A percentile compares a stretch with the other conserved stretches of the same genome.
phyloP scores from a whole-genome alignment of 2,113 vertebrate genomes.

The Urocolius indicus region DNA sequence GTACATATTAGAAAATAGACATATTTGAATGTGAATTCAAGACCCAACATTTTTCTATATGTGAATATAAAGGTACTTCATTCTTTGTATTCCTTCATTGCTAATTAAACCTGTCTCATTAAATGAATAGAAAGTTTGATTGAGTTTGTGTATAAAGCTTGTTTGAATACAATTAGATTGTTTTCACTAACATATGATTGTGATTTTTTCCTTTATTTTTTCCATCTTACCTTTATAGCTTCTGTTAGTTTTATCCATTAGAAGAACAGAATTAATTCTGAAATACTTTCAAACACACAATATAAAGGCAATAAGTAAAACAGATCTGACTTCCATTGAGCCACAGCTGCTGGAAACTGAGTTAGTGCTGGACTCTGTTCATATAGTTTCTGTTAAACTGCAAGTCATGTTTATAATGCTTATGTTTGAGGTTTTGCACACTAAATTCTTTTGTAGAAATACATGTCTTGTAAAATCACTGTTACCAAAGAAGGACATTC shows the following conservation, averaged over 20 bases:
- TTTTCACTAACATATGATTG: neutral
- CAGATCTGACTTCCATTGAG: neutral
- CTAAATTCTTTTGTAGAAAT: neutral
- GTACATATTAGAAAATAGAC: neutral
- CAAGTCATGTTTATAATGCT: neutral
- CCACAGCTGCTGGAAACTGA: neutral
- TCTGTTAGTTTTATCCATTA: neutral
- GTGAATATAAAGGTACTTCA: neutral
- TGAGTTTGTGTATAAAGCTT: neutral
- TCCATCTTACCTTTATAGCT: neutral
- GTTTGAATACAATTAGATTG: neutral
- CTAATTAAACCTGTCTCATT: neutral
- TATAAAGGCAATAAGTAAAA: neutral
- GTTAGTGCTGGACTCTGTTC: neutral
- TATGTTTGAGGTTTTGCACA: neutral
- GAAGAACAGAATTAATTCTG: neutral
- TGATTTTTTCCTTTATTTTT: neutral
- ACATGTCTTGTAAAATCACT: neutral
- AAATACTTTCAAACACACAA: neutral
- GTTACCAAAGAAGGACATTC: neutral
- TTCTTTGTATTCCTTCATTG: neutral
- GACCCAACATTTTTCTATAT: fast-evolving
- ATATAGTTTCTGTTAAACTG: neutral
- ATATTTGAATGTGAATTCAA: neutral
- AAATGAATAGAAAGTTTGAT: neutral